Conservation (phyloP, 2,888 invertebrate species). For the Melangyna quadrimaculata region DNA sequence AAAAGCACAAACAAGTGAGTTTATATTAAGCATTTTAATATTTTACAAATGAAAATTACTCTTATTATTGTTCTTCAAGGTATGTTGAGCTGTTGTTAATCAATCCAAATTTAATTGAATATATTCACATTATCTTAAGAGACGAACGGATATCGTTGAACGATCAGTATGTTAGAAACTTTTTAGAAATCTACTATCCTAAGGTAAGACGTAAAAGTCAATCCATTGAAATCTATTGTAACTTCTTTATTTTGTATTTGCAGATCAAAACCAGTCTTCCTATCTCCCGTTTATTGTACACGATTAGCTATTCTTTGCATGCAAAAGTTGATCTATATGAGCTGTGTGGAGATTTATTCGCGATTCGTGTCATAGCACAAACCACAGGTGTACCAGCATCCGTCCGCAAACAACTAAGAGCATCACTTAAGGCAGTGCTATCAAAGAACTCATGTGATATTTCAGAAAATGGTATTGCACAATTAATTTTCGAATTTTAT, state of each 20-base stretch:
- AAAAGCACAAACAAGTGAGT: slow-evolving; percentile 80
- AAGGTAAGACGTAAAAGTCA: too few relatives aligned
- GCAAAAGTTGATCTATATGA: slow-evolving; percentile 81
- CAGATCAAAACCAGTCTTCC: slow-evolving; percentile 79
- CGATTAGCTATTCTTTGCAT: slow-evolving; percentile 80
- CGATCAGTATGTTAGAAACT: slow-evolving; percentile 92
- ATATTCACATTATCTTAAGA: slow-evolving; percentile 92
- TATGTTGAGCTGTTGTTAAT: slow-evolving; percentile 91
- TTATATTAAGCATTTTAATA: not conserved
- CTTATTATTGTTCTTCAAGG: slow-evolving; percentile 78
- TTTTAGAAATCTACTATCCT: slow-evolving; percentile 93
- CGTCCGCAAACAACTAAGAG: slow-evolving; percentile 79
- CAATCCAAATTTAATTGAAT: slow-evolving; percentile 92
- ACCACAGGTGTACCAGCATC: slow-evolving; percentile 80
- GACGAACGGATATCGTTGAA: slow-evolving; percentile 94
- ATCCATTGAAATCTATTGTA: not conserved
- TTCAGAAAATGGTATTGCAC: slow-evolving; percentile 76
- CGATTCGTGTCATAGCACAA: slow-evolving; percentile 80
- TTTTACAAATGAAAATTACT: not conserved
- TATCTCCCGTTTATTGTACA: slow-evolving; percentile 80
- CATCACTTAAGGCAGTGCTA: slow-evolving; percentile 78
- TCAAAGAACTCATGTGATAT: slow-evolving; percentile 78
- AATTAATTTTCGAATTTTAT: not conserved
- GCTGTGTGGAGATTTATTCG: slow-evolving; percentile 80
- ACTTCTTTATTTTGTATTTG: slow-evolving; percentile 9